Base-by-base conservation (phyloP, 2,797 vertebrate genomes). In the Menidia menidia region DNA sequence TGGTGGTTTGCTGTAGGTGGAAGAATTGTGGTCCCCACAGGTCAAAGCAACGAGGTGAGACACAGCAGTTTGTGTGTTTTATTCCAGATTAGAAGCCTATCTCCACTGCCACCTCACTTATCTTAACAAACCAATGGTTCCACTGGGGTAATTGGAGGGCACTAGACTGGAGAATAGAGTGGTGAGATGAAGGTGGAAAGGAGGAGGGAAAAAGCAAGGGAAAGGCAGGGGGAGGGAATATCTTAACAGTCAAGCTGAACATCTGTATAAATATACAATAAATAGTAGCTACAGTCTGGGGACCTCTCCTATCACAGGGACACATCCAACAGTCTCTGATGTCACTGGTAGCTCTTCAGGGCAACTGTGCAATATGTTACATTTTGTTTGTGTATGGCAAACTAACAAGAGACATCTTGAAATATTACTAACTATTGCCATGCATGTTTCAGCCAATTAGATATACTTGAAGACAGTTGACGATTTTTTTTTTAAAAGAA, bases 121-220 rank as follows among this genome's bases (percentile, higher is more conserved):
- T 92, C 91, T 91, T 91, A 89, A 88, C 90, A 91, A 92, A 92
- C 92, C 87, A 88, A 85, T 88, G 80, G 83, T 79, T 90, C 83
- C 87, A 85, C 84, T 80, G 75, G 87, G 82, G 91, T 92, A 92
- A 91, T 91, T 90, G 87, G 83, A 91, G 90, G 83, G 90, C 84
- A 88, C 80, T 82, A 90, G 90, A 92, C 87, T 91, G 88, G 88
- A 90, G 88, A 90, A 89, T 82, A 75, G 83, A 85, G 83, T 81
- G 73, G 81, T 82, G 72, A 78, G 77, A 58, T 54, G 70, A 64
- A 73, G 67, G 75, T 31, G 48, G 48, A 78, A 72, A 66, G 57
- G 32, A 67, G 60, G 63, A 43, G 52, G 39, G 9, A 9, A 35
- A 64, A 64, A 41, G 25, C 4, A 3, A 45, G 43, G 45, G 53